Evolutionary conservation across 2,113 vertebrate species (phyloP).

Genomic region (Vidua chalybeata): DNA sequence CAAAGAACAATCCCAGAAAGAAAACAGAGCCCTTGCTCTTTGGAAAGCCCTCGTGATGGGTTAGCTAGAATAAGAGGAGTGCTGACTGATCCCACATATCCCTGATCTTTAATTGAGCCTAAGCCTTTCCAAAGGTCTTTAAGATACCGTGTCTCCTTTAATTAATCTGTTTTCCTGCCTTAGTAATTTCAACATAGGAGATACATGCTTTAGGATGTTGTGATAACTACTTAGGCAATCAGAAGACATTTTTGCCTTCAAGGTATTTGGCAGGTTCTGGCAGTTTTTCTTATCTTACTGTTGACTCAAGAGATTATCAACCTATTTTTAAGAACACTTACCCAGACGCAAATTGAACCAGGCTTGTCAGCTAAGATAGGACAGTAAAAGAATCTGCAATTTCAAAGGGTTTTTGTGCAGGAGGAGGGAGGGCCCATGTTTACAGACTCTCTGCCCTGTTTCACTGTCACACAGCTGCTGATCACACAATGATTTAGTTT

Average conservation of each 20-base stretch:
- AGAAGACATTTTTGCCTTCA: background rate
- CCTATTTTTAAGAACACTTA: constrained; percentile 14
- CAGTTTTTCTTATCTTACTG: background rate
- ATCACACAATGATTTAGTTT: background rate
- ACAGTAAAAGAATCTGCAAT: background rate
- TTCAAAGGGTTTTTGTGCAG: background rate
- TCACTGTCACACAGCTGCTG: background rate
- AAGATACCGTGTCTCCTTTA: background rate
- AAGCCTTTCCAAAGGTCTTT: constrained; percentile 36
- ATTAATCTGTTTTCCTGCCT: constrained; percentile 14
- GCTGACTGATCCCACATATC: background rate
- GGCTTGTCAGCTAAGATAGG: background rate
- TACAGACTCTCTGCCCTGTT: background rate
- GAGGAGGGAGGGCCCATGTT: background rate
- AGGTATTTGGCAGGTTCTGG: background rate
- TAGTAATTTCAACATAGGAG: background rate
- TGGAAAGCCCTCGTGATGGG: background rate
- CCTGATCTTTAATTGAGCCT: background rate
- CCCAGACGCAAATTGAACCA: background rate
- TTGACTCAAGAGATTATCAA: background rate
- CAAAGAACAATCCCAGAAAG: background rate
- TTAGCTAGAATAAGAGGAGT: background rate
- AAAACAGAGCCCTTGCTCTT: background rate
- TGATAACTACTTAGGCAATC: background rate
- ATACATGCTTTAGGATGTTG: background rate